Conservation (phyloP, 1,140 invertebrate genomes). For the Diplogasteroides magnus region DNA sequence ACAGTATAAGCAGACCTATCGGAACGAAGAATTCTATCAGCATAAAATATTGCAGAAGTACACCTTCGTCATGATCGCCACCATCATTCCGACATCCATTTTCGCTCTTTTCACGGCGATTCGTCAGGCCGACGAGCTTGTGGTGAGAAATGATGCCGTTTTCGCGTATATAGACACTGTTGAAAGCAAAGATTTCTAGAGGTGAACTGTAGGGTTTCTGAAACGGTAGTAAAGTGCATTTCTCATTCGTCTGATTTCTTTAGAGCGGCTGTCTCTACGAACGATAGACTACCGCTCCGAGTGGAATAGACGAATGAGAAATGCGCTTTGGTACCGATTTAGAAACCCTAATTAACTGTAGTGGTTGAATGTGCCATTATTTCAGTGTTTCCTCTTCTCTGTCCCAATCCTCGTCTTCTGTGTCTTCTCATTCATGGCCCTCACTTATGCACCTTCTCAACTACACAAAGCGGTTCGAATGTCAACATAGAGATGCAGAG, state of each 20-base stretch:
- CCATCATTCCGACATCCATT: conserved; percentile 33
- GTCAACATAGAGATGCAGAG: not conserved
- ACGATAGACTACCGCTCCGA: too few species aligned
- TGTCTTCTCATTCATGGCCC: conserved; percentile 26
- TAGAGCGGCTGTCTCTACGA: too few species aligned
- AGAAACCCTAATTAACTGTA: not conserved
- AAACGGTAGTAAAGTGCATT: too few species aligned
- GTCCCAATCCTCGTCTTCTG: conserved; percentile 27
- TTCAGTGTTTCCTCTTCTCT: conserved; percentile 13
- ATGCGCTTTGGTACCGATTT: not conserved
- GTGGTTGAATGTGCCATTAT: not conserved
- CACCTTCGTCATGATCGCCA: conserved; percentile 38
- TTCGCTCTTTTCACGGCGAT: conserved; percentile 29
- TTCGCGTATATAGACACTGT: too few species aligned
- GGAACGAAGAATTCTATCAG: too few species aligned
- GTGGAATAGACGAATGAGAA: not conserved
- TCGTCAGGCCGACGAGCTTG: not conserved
- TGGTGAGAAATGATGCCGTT: not conserved
- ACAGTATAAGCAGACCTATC: too few species aligned
- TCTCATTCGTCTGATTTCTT: too few species aligned
- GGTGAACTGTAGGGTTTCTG: too few species aligned
- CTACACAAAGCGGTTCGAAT: conserved; percentile 29
- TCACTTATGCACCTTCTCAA: conserved; percentile 31
- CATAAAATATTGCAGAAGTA: conserved; percentile 22
- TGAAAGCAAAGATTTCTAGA: too few species aligned